A percentile compares a stretch with the other conserved stretches of the same genome.
phyloP scores from a whole-genome alignment of 2,888 invertebrate genomes.

The Anoplius nigerrimus region DNA sequence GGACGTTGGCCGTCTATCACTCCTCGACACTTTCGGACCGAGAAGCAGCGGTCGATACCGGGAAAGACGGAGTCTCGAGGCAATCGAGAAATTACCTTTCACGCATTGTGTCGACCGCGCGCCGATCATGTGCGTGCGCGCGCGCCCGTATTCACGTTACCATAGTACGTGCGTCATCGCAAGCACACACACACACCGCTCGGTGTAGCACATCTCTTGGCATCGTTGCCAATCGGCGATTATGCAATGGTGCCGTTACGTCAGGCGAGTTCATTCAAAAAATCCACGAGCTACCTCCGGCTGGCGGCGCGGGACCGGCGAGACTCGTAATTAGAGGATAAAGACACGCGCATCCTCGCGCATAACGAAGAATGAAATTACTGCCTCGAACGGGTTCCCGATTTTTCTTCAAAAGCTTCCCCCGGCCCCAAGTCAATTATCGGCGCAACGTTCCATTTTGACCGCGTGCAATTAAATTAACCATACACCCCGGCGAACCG shows the following conservation, averaged over 20 bases:
- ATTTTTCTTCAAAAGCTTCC: no score
- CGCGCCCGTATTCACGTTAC: slow-evolving; percentile 23
- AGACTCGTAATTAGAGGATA: no score
- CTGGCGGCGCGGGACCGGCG: no score
- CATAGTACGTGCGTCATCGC: slow-evolving; percentile 33
- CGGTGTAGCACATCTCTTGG: slow-evolving; percentile 21
- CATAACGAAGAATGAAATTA: no score
- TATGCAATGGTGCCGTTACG: not conserved
- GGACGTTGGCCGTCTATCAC: slow-evolving; percentile 21
- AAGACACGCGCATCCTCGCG: no score
- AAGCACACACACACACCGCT: no score
- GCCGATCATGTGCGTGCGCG: slow-evolving; percentile 9
- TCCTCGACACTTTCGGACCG: not conserved
- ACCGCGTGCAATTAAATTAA: no score
- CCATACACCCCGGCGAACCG: no score
- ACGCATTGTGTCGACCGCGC: not conserved
- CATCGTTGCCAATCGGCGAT: slow-evolving; percentile 18
- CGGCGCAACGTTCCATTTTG: no score
- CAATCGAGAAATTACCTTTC: slow-evolving; percentile 1
- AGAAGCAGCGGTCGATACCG: slow-evolving; percentile 1
- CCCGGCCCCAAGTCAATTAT: no score
- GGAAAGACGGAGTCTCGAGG: not conserved
- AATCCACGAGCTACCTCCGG: no score
- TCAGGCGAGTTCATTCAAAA: not conserved
- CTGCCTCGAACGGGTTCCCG: no score